Percentiles rank a stretch among this genome's conserved stretches.
Evolutionary conservation across 1,140 invertebrate species (phyloP).

Genomic region (Drosophila bifasciata): DNA sequence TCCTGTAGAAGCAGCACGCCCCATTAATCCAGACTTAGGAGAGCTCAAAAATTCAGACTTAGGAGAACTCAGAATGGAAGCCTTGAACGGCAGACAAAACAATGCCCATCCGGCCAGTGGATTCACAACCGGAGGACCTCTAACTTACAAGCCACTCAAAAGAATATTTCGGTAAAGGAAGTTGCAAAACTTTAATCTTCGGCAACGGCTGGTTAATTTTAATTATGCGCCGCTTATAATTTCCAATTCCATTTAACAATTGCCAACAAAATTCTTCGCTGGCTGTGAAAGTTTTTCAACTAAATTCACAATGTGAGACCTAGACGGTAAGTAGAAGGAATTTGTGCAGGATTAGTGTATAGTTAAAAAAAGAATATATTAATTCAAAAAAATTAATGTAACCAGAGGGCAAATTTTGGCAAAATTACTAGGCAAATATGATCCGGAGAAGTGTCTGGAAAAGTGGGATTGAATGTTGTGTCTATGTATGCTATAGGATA

Average conservation of each 20-base stretch:
- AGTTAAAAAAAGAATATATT: background rate
- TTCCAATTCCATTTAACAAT: slow-evolving; percentile 80
- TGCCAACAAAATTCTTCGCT: slow-evolving; percentile 60
- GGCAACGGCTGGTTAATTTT: slow-evolving; percentile 70
- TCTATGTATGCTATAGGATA: no score
- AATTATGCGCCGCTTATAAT: slow-evolving; percentile 79
- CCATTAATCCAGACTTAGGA: slow-evolving; percentile 4
- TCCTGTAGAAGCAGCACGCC: no score
- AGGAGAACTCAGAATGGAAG: background rate
- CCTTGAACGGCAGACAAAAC: slow-evolving; percentile 12
- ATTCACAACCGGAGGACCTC: no score
- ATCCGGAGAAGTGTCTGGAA: no score
- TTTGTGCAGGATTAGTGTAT: slow-evolving; percentile 63
- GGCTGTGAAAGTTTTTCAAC: slow-evolving; percentile 45
- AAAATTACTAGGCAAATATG: no score
- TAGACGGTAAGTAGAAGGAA: slow-evolving; percentile 54
- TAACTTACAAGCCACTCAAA: slow-evolving; percentile 51
- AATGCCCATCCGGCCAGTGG: slow-evolving; percentile 22
- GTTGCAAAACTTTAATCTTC: slow-evolving; percentile 58
- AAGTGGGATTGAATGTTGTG: no score
- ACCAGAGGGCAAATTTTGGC: no score
- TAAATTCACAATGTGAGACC: background rate
- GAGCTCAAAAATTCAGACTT: slow-evolving; percentile 3
- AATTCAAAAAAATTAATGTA: no score
- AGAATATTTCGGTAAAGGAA: slow-evolving; percentile 33